phyloP scores from a whole-genome alignment of 1,140 invertebrate species.

The Cotesia vestalis region DNA sequence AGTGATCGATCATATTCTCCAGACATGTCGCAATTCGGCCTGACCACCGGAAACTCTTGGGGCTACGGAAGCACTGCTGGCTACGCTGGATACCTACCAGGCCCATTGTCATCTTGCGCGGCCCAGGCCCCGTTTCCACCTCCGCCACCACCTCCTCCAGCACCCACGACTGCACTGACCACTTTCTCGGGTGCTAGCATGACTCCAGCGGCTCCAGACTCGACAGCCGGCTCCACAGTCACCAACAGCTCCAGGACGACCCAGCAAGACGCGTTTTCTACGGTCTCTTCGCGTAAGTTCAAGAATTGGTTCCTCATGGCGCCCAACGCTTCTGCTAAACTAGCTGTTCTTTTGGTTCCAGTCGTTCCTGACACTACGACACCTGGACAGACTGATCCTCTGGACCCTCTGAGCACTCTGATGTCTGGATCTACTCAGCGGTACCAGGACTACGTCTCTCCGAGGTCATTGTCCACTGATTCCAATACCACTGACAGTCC shows the following conservation, averaged over 20 bases:
- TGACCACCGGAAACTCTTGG: constrained; percentile 83
- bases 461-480: constrained; percentile 79
- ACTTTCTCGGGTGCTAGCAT: constrained; percentile 68
- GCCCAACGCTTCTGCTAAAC: too few relatives aligned
- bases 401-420: constrained; percentile 79
- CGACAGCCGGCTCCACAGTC: constrained; percentile 69
- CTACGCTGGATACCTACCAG: constrained; percentile 80
- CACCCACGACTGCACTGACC: constrained; percentile 72
- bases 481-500: constrained; percentile 85
- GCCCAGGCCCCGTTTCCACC: constrained; percentile 74
- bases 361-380: constrained; percentile 79
- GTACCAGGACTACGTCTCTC: constrained; percentile 66
- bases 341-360: constrained; percentile 49
- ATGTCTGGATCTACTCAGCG: constrained; percentile 62
- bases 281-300: constrained; percentile 59
- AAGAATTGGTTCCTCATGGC: not conserved
- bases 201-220: constrained; percentile 73
- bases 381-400: constrained; percentile 68
- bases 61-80: constrained; percentile 83
- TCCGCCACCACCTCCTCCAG: constrained; percentile 69
- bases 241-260: constrained; percentile 54
- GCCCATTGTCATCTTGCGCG: constrained; percentile 68
- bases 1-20: constrained; percentile 2
- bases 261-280: constrained; percentile 59
- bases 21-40: constrained; percentile 82